A percentile compares a stretch with the other conserved stretches of the same genome.
phyloP scores from a whole-genome alignment of 2,888 invertebrate species.

The Neoitamus cyanurus region DNA sequence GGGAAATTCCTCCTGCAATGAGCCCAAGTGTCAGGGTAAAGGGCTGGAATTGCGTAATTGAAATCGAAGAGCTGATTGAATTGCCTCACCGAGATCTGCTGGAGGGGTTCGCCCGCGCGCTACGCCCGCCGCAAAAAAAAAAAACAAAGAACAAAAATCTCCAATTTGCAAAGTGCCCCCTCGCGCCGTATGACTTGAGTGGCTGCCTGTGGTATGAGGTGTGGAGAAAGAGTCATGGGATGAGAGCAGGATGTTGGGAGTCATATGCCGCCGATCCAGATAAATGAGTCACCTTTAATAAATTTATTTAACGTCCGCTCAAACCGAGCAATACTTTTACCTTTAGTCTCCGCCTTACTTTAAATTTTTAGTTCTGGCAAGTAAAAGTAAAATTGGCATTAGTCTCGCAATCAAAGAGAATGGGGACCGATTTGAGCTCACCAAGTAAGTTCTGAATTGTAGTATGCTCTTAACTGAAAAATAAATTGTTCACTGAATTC shows the following conservation, averaged over 20 bases:
- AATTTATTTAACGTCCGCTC: no score
- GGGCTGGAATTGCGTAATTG: conserved; percentile 41
- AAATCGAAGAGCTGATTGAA: conserved; percentile 48
- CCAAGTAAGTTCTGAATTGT: no score
- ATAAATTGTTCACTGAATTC: no score
- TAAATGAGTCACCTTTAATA: no score
- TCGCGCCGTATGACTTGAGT: not conserved
- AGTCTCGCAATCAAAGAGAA: no score
- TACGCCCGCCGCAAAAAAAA: not conserved
- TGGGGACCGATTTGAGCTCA: no score
- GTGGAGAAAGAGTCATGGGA: not conserved
- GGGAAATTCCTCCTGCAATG: conserved; percentile 19
- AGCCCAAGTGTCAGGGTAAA: conserved; percentile 5
- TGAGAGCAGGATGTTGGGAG: not conserved
- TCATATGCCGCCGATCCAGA: no score
- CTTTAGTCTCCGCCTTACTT: no score
- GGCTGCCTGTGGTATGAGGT: not conserved
- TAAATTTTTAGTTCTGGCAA: not conserved
- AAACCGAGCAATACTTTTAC: no score
- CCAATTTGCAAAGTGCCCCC: conserved; percentile 27
- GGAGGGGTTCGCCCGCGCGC: not conserved
- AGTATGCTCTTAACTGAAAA: no score
- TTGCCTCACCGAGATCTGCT: conserved; percentile 7
- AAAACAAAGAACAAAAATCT: not conserved
- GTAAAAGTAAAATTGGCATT: no score